Evolutionary conservation across 2,113 vertebrate species (phyloP).

Genomic region (Otis tarda): DNA sequence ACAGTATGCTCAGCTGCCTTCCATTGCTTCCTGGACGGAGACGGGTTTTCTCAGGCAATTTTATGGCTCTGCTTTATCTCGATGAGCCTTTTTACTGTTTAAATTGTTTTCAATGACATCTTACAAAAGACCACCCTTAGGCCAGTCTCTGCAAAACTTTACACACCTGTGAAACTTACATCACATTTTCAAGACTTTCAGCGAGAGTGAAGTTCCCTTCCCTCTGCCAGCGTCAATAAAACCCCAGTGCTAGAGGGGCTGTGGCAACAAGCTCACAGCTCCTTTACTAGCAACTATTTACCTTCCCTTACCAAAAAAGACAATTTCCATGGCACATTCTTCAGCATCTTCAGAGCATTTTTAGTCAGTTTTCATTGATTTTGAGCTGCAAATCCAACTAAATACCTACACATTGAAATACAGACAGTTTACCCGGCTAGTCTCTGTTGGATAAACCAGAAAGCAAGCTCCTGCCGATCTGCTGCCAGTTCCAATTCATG

Average conservation of each 20-base stretch:
- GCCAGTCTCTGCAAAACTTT: background rate
- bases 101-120: background rate
- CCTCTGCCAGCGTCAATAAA: background rate
- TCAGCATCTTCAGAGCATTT: background rate
- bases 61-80: background rate
- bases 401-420: background rate
- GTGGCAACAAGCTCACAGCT: background rate
- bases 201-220: background rate
- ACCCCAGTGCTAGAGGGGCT: background rate
- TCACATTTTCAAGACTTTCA: background rate
- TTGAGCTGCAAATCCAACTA: background rate
- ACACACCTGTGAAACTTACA: accelerated
- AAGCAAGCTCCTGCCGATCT: background rate
- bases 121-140: background rate
- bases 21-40: background rate
- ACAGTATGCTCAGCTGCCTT: background rate
- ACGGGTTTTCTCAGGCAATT: background rate
- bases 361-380: background rate
- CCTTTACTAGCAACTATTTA: background rate
- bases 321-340: background rate
- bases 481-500: background rate
- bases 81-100: background rate
- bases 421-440: background rate
- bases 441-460: background rate
- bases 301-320: background rate